These are phyloP conservation scores for Cecropterus lyciades DNA, from an alignment of 1,140 invertebrate species.

Conservation along the genomic window DNA sequence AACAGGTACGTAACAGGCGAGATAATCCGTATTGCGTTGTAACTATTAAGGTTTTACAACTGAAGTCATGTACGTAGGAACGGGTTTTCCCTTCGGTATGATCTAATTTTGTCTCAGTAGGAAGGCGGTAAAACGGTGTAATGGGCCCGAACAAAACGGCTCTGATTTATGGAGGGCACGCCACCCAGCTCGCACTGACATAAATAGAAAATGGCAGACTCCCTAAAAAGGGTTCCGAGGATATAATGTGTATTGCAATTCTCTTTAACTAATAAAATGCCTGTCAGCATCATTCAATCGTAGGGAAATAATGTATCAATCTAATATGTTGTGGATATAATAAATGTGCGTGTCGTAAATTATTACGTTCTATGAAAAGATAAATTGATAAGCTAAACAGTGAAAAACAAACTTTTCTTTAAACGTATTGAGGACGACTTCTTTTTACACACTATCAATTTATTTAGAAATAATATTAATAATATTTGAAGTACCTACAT, in stretches of 20 bases:
- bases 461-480: too few species aligned
- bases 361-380: too few species aligned
- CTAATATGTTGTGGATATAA: too few species aligned
- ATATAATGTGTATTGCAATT: constrained; percentile 54
- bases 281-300: constrained; percentile 15
- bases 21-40: constrained; percentile 44
- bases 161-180: constrained; percentile 70
- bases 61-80: constrained; percentile 60
- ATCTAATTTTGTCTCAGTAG: constrained; percentile 75
- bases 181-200: constrained; percentile 62
- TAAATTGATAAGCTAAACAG: too few species aligned
- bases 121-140: constrained; percentile 74
- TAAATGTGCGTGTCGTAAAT: too few species aligned
- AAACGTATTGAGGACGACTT: too few species aligned
- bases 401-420: too few species aligned
- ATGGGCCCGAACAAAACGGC: constrained; percentile 72
- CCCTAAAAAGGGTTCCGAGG: constrained; percentile 62
- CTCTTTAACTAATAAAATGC: constrained; percentile 48
- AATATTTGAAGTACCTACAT: too few species aligned
- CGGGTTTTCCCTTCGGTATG: constrained; percentile 64
- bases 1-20: constrained; percentile 11
- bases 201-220: constrained; percentile 64
- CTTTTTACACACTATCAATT: too few species aligned
- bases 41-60: constrained; percentile 71
- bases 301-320: too few species aligned